Evolutionary conservation across 2,113 vertebrate genomes (phyloP).

Genomic region (Lophochroa leadbeateri): DNA sequence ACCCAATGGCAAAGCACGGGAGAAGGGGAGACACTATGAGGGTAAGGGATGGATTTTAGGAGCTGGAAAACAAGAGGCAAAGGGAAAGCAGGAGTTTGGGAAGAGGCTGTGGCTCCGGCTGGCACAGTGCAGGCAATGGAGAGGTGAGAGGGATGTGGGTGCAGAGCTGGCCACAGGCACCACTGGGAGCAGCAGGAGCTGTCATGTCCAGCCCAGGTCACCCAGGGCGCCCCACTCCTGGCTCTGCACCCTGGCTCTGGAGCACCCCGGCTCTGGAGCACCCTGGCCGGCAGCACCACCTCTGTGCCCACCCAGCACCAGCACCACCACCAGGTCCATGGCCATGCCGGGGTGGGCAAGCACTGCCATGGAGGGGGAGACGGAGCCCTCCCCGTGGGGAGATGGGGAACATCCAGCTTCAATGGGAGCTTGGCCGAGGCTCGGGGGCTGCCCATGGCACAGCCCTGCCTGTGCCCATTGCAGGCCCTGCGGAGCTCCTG

Average conservation of each 20-base stretch:
- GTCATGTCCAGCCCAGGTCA: not conserved
- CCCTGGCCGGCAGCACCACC: not conserved
- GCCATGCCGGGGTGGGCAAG: not conserved
- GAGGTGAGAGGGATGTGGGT: fast-evolving
- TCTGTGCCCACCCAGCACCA: not conserved
- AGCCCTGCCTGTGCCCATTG: no score
- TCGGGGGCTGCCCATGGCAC: no score
- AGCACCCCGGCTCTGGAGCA: no score
- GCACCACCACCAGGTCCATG: not conserved
- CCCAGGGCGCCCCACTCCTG: not conserved
- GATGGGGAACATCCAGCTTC: not conserved
- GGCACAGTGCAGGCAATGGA: not conserved
- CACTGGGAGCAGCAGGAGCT: fast-evolving
- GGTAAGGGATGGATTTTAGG: fast-evolving
- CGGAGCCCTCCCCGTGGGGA: no score
- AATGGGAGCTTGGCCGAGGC: not conserved
- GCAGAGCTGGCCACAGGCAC: not conserved
- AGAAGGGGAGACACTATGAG: not conserved
- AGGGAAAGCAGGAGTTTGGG: not conserved
- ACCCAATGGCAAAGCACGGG: not conserved
- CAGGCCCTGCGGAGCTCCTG: no score
- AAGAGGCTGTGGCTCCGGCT: not conserved
- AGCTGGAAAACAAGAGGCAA: not conserved
- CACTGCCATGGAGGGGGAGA: not conserved
- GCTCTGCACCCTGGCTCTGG: not conserved